A percentile compares a stretch with the other conserved stretches of the same genome.
phyloP scores from a whole-genome alignment of 1,140 invertebrate species.

The Eumeta japonica region DNA sequence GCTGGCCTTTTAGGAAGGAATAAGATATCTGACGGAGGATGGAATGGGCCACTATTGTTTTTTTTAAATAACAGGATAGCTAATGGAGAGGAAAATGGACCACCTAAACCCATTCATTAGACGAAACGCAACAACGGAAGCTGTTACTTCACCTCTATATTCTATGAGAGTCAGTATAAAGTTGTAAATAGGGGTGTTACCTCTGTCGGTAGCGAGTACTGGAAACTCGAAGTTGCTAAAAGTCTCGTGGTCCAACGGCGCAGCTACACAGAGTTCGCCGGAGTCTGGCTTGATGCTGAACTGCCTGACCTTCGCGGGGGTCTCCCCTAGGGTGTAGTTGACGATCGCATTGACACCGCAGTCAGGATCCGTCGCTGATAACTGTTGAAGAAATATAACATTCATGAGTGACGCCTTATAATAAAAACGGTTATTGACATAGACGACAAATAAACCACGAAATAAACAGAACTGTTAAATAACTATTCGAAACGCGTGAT shows the following conservation, averaged over 20 bases:
- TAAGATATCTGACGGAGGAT: too few relatives aligned
- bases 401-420: too few relatives aligned
- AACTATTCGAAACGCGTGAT: not conserved
- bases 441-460: too few relatives aligned
- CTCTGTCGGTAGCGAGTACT: conserved; percentile 91
- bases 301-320: conserved; percentile 64
- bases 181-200: conserved; percentile 62
- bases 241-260: conserved; percentile 83
- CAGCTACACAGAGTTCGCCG: conserved; percentile 86
- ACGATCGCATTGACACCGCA: conserved; percentile 93
- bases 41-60: too few relatives aligned
- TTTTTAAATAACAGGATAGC: too few relatives aligned
- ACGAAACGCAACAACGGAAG: not conserved
- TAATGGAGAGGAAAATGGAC: too few relatives aligned
- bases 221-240: conserved; percentile 86
- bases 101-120: too few relatives aligned
- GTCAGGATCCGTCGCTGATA: conserved; percentile 90
- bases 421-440: too few relatives aligned
- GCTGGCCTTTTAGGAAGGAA: too few relatives aligned
- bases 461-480: not conserved
- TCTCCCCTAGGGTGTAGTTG: conserved; percentile 85
- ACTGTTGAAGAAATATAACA: conserved; percentile 61
- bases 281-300: conserved; percentile 78
- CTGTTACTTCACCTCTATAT: not conserved
- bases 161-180: too few relatives aligned